Conservation (phyloP, 2,888 invertebrate species). For the Caenorhabditis doughertyi region DNA sequence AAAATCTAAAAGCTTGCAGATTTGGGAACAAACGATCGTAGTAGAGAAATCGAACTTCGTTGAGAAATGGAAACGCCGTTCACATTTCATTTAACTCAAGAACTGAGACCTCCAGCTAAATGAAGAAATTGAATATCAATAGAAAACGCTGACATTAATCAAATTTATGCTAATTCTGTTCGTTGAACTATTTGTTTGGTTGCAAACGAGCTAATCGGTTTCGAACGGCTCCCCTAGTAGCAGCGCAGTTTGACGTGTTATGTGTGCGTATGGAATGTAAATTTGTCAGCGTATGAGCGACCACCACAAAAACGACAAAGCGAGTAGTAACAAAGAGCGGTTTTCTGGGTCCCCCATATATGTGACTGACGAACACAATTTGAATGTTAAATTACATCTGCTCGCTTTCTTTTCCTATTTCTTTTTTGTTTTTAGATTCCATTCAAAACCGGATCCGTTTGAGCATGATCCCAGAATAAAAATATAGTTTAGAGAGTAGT, state of each 20-base stretch:
- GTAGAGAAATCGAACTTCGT: no score
- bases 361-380: constrained; percentile 31
- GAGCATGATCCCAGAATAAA: constrained; percentile 10
- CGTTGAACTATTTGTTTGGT: constrained; percentile 48
- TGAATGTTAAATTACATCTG: constrained; percentile 47
- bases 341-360: constrained; percentile 30
- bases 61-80: no score
- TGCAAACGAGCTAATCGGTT: constrained; percentile 60
- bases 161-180: constrained; percentile 58
- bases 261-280: constrained; percentile 50
- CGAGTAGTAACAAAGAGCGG: constrained; percentile 41
- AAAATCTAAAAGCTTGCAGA: no score
- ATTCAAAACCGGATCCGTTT: constrained; percentile 6
- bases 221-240: constrained; percentile 23
- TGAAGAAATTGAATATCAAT: constrained; percentile 38
- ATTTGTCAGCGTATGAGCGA: constrained; percentile 25
- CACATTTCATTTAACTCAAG: background rate
- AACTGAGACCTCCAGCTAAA: background rate
- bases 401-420: constrained; percentile 14
- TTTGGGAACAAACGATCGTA: no score
- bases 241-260: constrained; percentile 30
- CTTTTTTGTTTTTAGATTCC: constrained; percentile 47
- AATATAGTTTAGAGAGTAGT: background rate
- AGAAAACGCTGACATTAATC: constrained; percentile 50
- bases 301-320: constrained; percentile 17